Evolutionary conservation across 2,797 vertebrate genomes (phyloP).

Genomic region (Varecia variegata): DNA sequence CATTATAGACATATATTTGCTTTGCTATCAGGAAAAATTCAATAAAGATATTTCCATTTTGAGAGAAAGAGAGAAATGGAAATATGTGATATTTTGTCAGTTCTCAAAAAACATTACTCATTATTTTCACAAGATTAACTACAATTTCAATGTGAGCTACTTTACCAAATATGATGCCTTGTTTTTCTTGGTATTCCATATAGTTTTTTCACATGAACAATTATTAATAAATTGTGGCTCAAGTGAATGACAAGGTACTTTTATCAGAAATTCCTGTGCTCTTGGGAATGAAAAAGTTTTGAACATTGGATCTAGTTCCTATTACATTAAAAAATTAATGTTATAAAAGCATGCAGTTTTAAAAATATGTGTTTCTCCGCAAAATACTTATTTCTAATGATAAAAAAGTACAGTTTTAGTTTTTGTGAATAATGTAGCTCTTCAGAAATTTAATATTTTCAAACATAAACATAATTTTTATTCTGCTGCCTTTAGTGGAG

Average conservation of each 20-base stretch:
- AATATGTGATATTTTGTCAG: background rate
- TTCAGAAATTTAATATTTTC: background rate
- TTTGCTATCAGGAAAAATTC: background rate
- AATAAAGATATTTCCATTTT: background rate
- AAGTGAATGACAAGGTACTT: background rate
- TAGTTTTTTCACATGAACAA: background rate
- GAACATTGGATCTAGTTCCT: background rate
- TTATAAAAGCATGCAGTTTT: background rate
- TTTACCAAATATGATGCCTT: background rate
- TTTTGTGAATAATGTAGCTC: background rate
- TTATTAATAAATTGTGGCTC: background rate
- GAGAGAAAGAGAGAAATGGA: background rate
- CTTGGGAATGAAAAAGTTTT: background rate
- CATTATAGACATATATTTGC: background rate
- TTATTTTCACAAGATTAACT: background rate
- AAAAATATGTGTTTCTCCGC: background rate
- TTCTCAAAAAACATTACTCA: background rate
- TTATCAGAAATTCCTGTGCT: background rate
- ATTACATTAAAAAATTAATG: conserved; percentile 2
- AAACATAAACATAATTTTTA: background rate
- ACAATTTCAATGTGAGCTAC: background rate
- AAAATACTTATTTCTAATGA: background rate
- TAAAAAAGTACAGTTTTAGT: background rate
- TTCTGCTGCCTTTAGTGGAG: background rate
- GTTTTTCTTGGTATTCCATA: background rate